Base-by-base conservation (phyloP, 2,888 invertebrate species). In the Eremobia ochroleuca region DNA sequence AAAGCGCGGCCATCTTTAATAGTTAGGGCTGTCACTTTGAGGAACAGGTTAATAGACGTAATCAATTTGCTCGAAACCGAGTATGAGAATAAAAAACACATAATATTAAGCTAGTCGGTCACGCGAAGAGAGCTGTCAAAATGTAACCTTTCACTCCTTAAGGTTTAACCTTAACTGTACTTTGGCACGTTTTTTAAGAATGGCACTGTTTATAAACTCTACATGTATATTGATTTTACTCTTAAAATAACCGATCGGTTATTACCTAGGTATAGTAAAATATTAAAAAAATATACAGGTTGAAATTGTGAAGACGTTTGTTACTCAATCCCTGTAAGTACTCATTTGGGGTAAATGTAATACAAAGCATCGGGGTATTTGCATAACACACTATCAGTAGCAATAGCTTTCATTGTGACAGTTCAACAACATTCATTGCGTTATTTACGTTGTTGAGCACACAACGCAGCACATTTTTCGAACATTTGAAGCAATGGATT, bases 81-180 rank as follows among this genome's bases (percentile, higher is more conserved):
- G 88, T 91, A 91, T 91, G 88, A 88, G 90, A 83, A 81, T 87
- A 90, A 92, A 94, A 93, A 93, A 91, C 90, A 87, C 69, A 79
- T 79, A 88, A 87, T 91, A 93, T 92, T 93, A 93, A 89, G 87
- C 88, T 88, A 90, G 90, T 89, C 90, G 90, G 94, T 93, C 95
- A 95, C 95, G 95, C 94, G 91, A 95, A 81, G 85, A 86, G 89
- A 91, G 89, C 94, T 93, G 94, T 94, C 95, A 92, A 92, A 94
- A 93, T 87, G 89, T 77, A 89, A 91, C 89, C 92, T 90, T 90
- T 92, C 88, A 84, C 86, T 89, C 76, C 64, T 74, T 69, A 67
- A 52, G 52, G 73, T 76, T 65, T 62, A 76, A 79, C 55, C n/a
- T 69, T 80, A 79, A 72, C 67, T 66, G 65, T 43, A 77, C 52